Percentiles rank a stretch among this genome's conserved stretches.
Evolutionary conservation across 2,888 invertebrate species (phyloP).

Genomic region (Bellardia pandia): DNA sequence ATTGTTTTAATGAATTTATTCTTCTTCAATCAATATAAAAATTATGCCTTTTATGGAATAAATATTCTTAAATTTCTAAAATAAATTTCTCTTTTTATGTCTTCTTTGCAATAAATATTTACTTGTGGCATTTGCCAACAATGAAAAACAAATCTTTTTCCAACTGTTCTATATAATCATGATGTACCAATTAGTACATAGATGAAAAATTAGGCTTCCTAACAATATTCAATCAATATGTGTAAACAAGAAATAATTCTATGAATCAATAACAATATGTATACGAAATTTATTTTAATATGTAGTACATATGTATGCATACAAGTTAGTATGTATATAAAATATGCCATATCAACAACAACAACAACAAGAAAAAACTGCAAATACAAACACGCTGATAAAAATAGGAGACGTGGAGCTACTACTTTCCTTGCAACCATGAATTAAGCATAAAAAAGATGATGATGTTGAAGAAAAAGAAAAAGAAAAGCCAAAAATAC

Average conservation of each 20-base stretch:
- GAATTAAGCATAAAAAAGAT: not conserved
- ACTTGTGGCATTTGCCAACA: not conserved
- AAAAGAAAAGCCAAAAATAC: not conserved
- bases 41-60: not conserved
- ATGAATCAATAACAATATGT: slow-evolving; percentile 53
- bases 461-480: slow-evolving; percentile 5
- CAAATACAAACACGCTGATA: not conserved
- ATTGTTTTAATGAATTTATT: not conserved
- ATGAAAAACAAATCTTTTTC: not conserved
- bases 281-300: not conserved
- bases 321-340: not conserved
- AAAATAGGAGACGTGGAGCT: not conserved
- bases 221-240: slow-evolving; percentile 62
- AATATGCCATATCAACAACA: slow-evolving; percentile 33
- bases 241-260: slow-evolving; percentile 63
- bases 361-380: slow-evolving; percentile 2
- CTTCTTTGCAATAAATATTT: not conserved
- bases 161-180: slow-evolving; percentile 47
- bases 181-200: slow-evolving; percentile 35
- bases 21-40: not conserved
- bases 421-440: slow-evolving; percentile 10
- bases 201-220: slow-evolving; percentile 56
- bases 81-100: not conserved
- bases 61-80: not conserved
- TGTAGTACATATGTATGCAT: not conserved